Percentiles rank a stretch among this genome's conserved stretches.
Evolutionary conservation across 2,797 vertebrate species (phyloP).

Genomic region (Toxotes lorentzi): DNA sequence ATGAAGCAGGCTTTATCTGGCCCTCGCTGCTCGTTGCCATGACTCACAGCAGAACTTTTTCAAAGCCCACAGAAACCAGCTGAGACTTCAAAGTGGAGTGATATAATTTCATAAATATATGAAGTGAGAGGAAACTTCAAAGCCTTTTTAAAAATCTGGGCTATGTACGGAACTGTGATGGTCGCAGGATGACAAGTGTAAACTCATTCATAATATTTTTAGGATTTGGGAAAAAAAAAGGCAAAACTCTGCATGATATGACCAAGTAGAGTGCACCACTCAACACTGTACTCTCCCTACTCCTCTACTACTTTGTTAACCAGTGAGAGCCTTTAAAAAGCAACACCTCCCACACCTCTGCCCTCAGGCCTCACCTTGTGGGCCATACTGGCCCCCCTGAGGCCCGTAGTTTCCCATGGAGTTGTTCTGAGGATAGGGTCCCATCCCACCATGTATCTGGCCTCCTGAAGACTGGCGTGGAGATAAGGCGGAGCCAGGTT

Average conservation of each 20-base stretch:
- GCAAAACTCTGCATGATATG: background rate
- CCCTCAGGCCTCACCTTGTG: conserved; percentile 88
- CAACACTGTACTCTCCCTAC: background rate
- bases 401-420: conserved; percentile 96
- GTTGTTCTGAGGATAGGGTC: conserved; percentile 96
- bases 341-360: background rate
- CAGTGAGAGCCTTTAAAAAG: conserved; percentile 1
- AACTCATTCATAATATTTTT: conserved; percentile 62
- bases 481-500: conserved; percentile 98
- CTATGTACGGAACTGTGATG: conserved; percentile 42
- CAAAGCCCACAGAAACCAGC: conserved; percentile 72
- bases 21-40: conserved; percentile 50
- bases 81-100: conserved; percentile 66
- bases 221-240: conserved; percentile 12
- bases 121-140: conserved; percentile 62
- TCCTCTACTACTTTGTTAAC: background rate
- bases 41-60: conserved; percentile 73
- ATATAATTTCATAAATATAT: conserved; percentile 69
- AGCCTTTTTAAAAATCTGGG: conserved; percentile 53
- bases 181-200: conserved; percentile 42
- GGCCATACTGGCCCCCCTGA: conserved; percentile 94
- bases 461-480: conserved; percentile 96
- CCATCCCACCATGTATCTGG: conserved; percentile 96
- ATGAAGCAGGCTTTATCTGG: conserved; percentile 63
- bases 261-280: background rate